Evolutionary conservation across 2,797 vertebrate genomes (phyloP).

Genomic region (Hippopotamyrus pictus): DNA sequence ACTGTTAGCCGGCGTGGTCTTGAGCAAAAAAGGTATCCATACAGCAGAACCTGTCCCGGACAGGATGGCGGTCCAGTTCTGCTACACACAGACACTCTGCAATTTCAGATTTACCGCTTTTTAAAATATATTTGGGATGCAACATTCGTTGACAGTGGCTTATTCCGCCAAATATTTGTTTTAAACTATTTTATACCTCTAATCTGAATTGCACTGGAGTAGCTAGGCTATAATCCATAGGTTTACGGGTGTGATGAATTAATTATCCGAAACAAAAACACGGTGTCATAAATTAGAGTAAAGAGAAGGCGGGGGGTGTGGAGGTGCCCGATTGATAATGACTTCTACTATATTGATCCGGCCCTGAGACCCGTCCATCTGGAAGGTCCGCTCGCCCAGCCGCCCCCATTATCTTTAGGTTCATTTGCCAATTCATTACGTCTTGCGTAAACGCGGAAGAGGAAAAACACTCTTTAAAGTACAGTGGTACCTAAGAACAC

Average conservation of each 20-base stretch:
- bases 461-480: not conserved
- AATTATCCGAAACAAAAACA: not conserved
- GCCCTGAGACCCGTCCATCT: constrained; percentile 39
- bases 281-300: constrained; percentile 32
- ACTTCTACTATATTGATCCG: constrained; percentile 58
- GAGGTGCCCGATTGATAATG: constrained; percentile 48
- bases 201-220: not conserved
- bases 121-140: not conserved
- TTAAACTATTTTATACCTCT: not conserved
- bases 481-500: not conserved
- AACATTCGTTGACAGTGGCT: not conserved
- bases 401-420: not conserved
- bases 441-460: not conserved
- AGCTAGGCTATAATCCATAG: not conserved
- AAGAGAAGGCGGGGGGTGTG: constrained; percentile 21
- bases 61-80: not conserved
- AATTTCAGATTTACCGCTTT: not conserved
- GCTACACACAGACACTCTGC: not conserved
- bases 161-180: not conserved
- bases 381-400: constrained; percentile 29
- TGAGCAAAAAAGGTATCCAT: not conserved
- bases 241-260: not conserved
- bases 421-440: not conserved
- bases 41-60: not conserved
- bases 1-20: not conserved